phyloP scores from a whole-genome alignment of 2,113 vertebrate genomes.

The Pelodiscus sinensis region DNA sequence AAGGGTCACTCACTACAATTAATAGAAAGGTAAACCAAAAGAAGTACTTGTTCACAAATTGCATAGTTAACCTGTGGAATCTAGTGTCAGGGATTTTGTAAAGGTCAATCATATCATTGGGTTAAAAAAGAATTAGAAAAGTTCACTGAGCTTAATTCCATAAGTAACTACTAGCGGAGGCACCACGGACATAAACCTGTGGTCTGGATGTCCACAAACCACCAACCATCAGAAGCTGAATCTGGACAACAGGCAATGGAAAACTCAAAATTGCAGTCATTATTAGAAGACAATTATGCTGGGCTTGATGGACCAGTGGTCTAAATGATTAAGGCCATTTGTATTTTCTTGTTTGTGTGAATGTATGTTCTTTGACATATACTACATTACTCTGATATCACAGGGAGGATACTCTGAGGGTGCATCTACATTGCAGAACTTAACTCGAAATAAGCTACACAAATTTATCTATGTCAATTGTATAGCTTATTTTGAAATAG shows the following conservation, averaged over 20 bases:
- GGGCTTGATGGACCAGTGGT: not conserved
- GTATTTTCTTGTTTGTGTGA: not conserved
- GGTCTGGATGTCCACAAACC: not conserved
- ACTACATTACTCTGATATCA: not conserved
- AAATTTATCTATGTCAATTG: no score
- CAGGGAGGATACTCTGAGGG: rapidly evolving
- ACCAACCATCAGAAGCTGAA: not conserved
- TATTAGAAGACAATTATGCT: not conserved
- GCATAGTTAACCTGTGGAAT: not conserved
- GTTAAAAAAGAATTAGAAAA: not conserved
- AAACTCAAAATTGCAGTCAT: not conserved
- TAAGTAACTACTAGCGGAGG: not conserved
- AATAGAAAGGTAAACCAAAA: not conserved
- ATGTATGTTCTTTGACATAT: not conserved
- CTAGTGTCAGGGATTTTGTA: not conserved
- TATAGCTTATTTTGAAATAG: no score
- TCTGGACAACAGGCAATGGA: not conserved
- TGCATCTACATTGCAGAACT: no score
- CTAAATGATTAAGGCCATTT: not conserved
- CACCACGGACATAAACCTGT: not conserved
- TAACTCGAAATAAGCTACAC: no score
- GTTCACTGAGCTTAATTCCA: not conserved
- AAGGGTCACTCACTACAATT: not conserved
- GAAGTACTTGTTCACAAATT: not conserved
- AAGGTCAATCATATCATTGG: no score